Conservation (phyloP, 2,888 invertebrate genomes). For the Vesta saturnalis region DNA sequence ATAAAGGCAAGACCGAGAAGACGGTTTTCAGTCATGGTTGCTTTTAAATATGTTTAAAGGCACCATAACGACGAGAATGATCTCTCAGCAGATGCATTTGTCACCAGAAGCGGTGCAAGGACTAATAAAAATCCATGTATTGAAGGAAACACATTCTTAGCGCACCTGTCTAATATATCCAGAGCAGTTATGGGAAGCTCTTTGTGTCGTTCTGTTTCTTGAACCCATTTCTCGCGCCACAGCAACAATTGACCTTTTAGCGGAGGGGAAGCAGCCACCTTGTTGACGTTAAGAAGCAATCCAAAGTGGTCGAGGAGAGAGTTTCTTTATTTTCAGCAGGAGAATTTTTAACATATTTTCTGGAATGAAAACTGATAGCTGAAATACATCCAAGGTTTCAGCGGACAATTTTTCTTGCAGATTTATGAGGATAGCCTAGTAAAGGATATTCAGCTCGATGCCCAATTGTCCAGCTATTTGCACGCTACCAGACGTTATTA, state of each 20-base stretch:
- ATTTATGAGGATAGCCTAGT: neutral
- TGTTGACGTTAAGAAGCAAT: neutral
- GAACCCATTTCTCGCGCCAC: neutral
- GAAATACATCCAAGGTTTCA: too few relatives aligned
- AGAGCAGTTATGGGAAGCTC: neutral
- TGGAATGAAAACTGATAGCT: neutral
- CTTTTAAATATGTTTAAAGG: neutral
- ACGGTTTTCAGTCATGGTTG: neutral
- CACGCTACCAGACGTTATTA: neutral
- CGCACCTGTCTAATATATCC: neutral
- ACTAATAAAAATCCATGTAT: neutral
- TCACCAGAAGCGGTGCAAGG: neutral
- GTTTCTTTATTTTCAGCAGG: neutral
- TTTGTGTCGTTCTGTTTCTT: neutral
- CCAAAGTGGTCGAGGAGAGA: neutral
- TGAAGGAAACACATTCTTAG: neutral
- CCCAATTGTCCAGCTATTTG: neutral
- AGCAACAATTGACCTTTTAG: neutral
- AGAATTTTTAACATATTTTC: neutral
- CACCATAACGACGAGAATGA: neutral
- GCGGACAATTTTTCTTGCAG: neutral
- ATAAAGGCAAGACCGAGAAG: neutral
- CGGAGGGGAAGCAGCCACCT: neutral
- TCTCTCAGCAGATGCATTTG: too few relatives aligned
- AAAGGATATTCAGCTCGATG: neutral